Evolutionary conservation across 2,797 vertebrate species (phyloP).

Genomic region (Fringilla coelebs): DNA sequence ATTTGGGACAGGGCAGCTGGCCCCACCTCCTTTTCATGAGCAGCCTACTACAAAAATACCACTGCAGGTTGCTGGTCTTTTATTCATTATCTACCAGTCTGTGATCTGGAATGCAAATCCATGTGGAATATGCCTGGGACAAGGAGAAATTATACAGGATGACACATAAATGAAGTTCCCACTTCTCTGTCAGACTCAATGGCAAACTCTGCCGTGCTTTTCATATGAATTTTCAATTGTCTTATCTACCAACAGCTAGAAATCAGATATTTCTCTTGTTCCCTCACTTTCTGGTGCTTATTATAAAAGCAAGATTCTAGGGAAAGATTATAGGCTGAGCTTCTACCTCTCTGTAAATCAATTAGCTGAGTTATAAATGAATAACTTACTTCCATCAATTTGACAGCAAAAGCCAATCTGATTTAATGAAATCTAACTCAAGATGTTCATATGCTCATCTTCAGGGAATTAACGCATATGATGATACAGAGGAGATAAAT

Average conservation of each 20-base stretch:
- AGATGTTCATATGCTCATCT: constrained; percentile 16
- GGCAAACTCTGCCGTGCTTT: background rate
- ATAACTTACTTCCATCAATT: constrained; percentile 50
- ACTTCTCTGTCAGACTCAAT: background rate
- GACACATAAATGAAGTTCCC: background rate
- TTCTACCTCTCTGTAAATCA: constrained; percentile 54
- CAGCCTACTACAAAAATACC: background rate
- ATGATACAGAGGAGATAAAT: constrained; percentile 51
- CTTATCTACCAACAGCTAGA: background rate
- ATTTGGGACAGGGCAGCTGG: background rate
- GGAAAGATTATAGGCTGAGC: background rate
- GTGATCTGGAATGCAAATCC: background rate
- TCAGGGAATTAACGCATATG: constrained; percentile 38
- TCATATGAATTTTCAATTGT: background rate
- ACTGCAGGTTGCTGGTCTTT: background rate
- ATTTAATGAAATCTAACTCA: constrained; percentile 60
- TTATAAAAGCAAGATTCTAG: constrained; percentile 1
- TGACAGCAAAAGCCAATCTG: constrained; percentile 46
- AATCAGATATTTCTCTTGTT: background rate
- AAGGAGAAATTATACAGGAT: background rate
- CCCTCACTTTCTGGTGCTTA: background rate
- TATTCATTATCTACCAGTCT: background rate
- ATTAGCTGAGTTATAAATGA: constrained; percentile 55
- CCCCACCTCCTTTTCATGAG: background rate
- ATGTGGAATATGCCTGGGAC: background rate